Conservation (phyloP, 2,888 invertebrate genomes). For the Drosophila buzzatii region DNA sequence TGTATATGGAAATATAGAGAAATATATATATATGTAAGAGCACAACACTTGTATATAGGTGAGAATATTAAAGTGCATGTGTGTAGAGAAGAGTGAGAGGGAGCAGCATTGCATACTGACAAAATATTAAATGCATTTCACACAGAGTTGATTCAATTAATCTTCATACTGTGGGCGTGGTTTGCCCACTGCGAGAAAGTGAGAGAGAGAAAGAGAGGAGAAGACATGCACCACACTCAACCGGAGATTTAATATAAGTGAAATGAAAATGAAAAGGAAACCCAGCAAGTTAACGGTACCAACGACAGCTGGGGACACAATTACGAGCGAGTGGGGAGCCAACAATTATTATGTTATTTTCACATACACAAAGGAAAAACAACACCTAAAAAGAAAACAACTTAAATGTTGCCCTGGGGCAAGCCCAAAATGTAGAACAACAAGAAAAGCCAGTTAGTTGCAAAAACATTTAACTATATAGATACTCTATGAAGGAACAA, state of each 20-base stretch:
- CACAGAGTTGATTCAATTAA: constrained; percentile 33
- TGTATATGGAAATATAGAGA: not conserved
- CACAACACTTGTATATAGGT: too few species aligned
- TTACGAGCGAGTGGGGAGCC: constrained; percentile 25
- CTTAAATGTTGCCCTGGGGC: constrained; percentile 25
- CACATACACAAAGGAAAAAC: not conserved
- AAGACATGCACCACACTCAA: not conserved
- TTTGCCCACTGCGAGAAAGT: not conserved
- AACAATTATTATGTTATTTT: constrained; percentile 49
- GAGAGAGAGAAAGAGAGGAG: not conserved
- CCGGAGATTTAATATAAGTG: constrained; percentile 29
- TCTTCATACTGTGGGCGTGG: constrained; percentile 22
- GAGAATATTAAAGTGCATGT: constrained; percentile 2
- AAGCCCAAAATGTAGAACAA: constrained; percentile 8
- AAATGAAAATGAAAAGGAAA: constrained; percentile 57
- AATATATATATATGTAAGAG: not conserved
- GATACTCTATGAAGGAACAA: not conserved
- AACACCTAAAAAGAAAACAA: constrained; percentile 11
- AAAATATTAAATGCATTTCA: constrained; percentile 33
- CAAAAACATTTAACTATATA: not conserved
- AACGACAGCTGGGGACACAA: constrained; percentile 47
- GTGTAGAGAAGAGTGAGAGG: not conserved
- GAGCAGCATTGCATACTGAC: not conserved
- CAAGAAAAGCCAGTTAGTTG: constrained; percentile 3
- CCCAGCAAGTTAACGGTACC: constrained; percentile 42